Base-by-base conservation (phyloP, 2,113 vertebrate species). In the Silurus glanis region DNA sequence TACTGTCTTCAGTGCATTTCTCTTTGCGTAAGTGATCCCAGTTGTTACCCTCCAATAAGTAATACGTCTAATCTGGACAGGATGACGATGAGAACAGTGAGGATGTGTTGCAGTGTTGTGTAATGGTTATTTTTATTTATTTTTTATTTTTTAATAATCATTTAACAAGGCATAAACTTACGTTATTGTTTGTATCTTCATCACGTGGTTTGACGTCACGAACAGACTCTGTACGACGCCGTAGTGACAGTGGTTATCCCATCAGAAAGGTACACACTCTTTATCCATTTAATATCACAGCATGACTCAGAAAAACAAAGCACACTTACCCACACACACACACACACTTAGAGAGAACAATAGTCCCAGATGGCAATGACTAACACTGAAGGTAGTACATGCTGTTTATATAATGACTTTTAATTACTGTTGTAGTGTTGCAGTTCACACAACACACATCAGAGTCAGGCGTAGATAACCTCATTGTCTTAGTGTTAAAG, bases 201-300 rank as follows among this genome's bases (percentile, higher is more conserved):
- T 94, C 93, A 93, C 95, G 94, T 94, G 94, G 84, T 95, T 93
- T 95, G 94, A 94, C 94, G 94, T 95, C 93, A 94, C 92, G 93
- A 95, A 95, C 95, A 96, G 95, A 96, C 92, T 95, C 94, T 96
- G 94, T 95, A 95, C 92, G 95, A 95, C 93, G 95, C 95, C 91
- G 92, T 95, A 93, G 95, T 96, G 94, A 96, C 95, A 95, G 95
- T 96, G 95, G 95, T 96, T 94, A 95, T 96, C 94, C 95, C 95
- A 89, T 94, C 94, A 86, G 95, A 96, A 94, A 95, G 95, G 95
- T 96, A 96, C 93, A 94, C 92, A 94, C 94, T 94, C 91, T 92
- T 89, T 91, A 86, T 92, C 91, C 90, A 92, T 91, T 93, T 91
- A 90, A 91, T 93, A 93, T 89, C 90, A 91, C 92, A 93, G 92